Evolutionary conservation across 2,888 invertebrate species (phyloP), one percentile per base, ranked within the genome.

Genomic region (Teleiodes luculella): DNA sequence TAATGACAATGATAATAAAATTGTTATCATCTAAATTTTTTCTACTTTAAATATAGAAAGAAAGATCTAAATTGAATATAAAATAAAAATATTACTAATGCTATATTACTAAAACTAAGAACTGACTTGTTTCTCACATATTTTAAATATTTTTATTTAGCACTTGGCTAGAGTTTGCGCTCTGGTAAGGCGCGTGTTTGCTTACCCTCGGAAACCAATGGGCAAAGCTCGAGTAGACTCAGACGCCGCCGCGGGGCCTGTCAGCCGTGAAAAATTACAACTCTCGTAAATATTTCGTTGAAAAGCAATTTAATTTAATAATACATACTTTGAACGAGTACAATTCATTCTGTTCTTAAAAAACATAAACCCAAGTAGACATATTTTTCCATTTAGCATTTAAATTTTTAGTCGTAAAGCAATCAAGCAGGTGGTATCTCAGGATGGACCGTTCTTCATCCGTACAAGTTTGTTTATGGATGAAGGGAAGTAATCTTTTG

Each of bases 281-380:
- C 76, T 71, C 76, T 80, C 83, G 74, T 83, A 81, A 83, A 83
- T 79, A 82, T 80, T 80, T 81, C 70, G 79, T 81, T 80, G 80
- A 80, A 80, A 80, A 72, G 79, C 72, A 80, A 78, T 83, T 78
- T 80, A 78, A 81, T 83, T 83, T 81, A 80, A 80, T 83, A 80
- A 77, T 72, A 76, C 72, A 70, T 68, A 72, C 70, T 73, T 69
- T 64, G 66, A 65, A 64, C 61, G 57, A 68, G 68, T 63, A 67
- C 68, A 65, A 67, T 70, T 74, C 59, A 66, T 62, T 30, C 43
- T n/a, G n/a, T 43, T 43, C 24, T 45, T 30, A 45, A 53, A n/a
- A 56, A 53, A 50, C 31, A 14, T 13, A 30, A 33, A 16, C 35
- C 45, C 46, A 11, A 18, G 46, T 46, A 50, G 14, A 49, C 52